These are phyloP conservation scores for Pyxicephalus adspersus DNA, from an alignment of 2,113 vertebrate genomes.

Conservation along the genomic window DNA sequence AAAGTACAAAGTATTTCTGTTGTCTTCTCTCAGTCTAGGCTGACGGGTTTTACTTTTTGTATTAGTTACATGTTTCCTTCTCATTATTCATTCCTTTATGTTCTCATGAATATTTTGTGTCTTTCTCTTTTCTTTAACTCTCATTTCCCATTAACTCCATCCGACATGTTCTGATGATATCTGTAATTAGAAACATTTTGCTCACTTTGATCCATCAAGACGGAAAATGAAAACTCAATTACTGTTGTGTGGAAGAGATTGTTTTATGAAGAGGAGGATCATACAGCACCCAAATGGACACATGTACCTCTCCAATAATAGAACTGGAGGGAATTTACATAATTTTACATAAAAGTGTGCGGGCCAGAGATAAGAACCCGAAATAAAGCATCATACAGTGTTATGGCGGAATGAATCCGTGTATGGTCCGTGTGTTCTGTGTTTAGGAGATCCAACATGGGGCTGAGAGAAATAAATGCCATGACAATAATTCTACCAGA, in stretches of 20 bases:
- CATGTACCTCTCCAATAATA: background rate
- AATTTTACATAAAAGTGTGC: background rate
- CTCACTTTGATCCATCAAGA: background rate
- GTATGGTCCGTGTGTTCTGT: too few species aligned
- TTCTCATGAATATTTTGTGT: background rate
- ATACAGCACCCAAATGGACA: background rate
- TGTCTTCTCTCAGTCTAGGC: too few species aligned
- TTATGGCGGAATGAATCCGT: too few species aligned
- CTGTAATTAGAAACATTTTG: background rate
- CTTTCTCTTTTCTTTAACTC: background rate
- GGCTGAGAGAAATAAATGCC: too few species aligned
- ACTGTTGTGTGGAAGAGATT: background rate
- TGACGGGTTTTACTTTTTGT: too few species aligned
- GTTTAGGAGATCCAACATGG: too few species aligned
- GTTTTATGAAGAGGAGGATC: background rate
- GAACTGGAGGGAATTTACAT: background rate
- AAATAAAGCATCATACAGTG: background rate
- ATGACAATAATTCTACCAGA: too few species aligned
- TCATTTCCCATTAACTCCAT: background rate
- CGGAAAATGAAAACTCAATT: background rate
- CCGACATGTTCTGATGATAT: background rate
- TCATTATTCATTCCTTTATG: too few species aligned
- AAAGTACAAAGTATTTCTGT: background rate
- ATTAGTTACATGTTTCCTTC: too few species aligned
- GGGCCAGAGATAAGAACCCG: background rate